Conservation (phyloP, 2,888 invertebrate species). For the Selenia dentaria region DNA sequence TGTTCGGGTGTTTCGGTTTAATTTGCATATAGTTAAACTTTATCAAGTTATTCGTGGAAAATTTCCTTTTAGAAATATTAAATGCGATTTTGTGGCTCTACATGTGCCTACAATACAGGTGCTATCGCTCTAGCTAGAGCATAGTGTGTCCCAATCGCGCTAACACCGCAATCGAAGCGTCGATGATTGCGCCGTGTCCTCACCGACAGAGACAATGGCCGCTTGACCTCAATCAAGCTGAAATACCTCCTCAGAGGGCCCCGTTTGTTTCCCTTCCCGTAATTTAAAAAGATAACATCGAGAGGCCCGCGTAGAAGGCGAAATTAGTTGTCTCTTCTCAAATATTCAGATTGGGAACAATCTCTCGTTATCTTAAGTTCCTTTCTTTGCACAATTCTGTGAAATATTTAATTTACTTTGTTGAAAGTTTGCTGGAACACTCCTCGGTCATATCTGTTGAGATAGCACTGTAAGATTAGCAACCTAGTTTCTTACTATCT, state of each 20-base stretch:
- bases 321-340: slow-evolving; percentile 39
- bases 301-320: slow-evolving; percentile 30
- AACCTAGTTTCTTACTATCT: slow-evolving; percentile 1
- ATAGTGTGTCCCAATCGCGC: too few species aligned
- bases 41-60: too few species aligned
- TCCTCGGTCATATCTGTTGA: slow-evolving; percentile 15
- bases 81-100: too few species aligned
- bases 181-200: slow-evolving; percentile 16
- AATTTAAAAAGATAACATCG: slow-evolving; percentile 44
- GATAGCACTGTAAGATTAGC: slow-evolving; percentile 11
- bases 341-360: slow-evolving; percentile 38
- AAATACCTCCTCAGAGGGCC: slow-evolving; percentile 34
- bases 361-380: slow-evolving; percentile 40
- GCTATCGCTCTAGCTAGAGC: too few species aligned
- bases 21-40: too few species aligned
- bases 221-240: slow-evolving; percentile 32
- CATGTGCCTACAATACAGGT: too few species aligned
- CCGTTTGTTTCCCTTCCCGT: slow-evolving; percentile 37
- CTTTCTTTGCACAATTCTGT: slow-evolving; percentile 33
- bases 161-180: slow-evolving; percentile 4
- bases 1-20: too few species aligned
- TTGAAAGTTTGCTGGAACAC: slow-evolving; percentile 27
- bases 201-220: slow-evolving; percentile 7
- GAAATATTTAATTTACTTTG: slow-evolving; percentile 43
- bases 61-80: too few species aligned